Percentiles rank a stretch among this genome's conserved stretches.
Evolutionary conservation across 2,888 invertebrate species (phyloP).

Genomic region (Microdon myrmicae): DNA sequence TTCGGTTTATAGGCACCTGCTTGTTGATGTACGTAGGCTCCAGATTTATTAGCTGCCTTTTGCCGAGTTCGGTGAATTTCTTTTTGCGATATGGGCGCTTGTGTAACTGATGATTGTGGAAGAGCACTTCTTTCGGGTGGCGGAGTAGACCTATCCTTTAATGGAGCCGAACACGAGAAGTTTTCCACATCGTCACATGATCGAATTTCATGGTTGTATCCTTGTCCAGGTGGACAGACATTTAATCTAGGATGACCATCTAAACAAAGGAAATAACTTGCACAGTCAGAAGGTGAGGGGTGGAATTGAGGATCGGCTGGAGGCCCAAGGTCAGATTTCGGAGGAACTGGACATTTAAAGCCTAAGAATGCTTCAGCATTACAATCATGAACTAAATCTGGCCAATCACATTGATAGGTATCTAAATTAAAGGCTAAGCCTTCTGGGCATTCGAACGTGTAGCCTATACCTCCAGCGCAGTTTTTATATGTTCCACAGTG

Average conservation of each 20-base stretch:
- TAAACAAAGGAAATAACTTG: conserved; percentile 82
- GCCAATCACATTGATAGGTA: conserved; percentile 86
- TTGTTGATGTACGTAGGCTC: no score
- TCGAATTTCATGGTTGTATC: conserved; percentile 79
- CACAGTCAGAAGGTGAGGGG: conserved; percentile 74
- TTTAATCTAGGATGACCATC: conserved; percentile 78
- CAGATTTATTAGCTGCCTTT: no score
- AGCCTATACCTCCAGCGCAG: conserved; percentile 82
- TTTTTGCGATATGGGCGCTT: conserved; percentile 1
- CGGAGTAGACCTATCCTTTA: no score
- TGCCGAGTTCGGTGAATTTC: no score
- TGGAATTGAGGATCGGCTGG: conserved; percentile 68
- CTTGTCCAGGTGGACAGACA: conserved; percentile 80
- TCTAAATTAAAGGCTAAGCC: conserved; percentile 81
- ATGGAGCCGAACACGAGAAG: conserved; percentile 73
- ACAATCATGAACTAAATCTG: conserved; percentile 83
- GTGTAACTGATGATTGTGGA: conserved; percentile 13
- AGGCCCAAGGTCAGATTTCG: conserved; percentile 64
- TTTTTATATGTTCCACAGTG: conserved; percentile 84
- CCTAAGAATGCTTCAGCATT: conserved; percentile 82
- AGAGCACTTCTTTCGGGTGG: conserved; percentile 38
- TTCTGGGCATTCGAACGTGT: conserved; percentile 81
- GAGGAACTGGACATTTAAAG: conserved; percentile 80
- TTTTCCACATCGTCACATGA: conserved; percentile 82
- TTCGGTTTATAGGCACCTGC: neutral